Conservation (phyloP, 2,797 vertebrate genomes). For the Argentina silus region DNA sequence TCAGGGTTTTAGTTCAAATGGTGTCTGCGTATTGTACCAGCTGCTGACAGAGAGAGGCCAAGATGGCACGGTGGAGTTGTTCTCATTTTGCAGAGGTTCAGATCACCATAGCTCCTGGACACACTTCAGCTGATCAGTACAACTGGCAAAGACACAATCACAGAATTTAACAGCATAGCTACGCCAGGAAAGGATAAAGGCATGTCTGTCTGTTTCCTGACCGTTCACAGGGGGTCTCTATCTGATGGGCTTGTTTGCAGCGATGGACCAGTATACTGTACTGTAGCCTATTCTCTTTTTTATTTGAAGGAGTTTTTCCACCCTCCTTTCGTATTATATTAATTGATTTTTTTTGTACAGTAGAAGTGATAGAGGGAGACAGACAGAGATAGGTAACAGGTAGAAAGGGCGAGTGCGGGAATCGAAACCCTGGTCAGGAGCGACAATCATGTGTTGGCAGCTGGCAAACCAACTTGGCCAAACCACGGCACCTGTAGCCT, state of each 20-base stretch:
- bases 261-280: no score
- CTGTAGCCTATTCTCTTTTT: background rate
- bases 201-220: background rate
- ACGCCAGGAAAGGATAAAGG: background rate
- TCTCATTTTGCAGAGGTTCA: background rate
- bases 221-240: background rate
- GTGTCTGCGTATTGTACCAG: background rate
- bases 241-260: background rate
- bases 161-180: background rate
- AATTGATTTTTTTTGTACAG: constrained; percentile 3
- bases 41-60: background rate
- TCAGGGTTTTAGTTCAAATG: background rate
- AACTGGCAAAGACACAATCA: background rate
- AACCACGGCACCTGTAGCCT: constrained; percentile 10
- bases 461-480: constrained; percentile 12
- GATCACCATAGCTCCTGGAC: background rate
- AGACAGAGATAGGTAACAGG: no score
- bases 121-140: constrained; percentile 3
- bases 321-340: background rate
- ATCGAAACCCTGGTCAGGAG: no score
- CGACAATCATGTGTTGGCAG: constrained; percentile 4
- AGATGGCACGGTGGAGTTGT: background rate
- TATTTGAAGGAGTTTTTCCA: background rate
- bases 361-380: no score
- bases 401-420: no score